Evolutionary conservation across 2,888 invertebrate genomes (phyloP).

Genomic region (Idaea aversata): DNA sequence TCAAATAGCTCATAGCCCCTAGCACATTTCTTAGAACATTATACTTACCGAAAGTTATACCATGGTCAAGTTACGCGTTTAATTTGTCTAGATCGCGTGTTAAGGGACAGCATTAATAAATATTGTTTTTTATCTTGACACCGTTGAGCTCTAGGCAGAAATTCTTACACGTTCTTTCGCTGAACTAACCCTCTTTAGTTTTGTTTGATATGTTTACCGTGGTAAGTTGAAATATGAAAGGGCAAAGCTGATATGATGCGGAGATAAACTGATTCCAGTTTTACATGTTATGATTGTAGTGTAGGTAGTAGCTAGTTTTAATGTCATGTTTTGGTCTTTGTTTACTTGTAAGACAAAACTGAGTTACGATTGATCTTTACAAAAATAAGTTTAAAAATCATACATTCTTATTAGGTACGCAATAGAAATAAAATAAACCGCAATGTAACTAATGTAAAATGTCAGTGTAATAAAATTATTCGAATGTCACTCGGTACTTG

Average conservation of each 20-base stretch:
- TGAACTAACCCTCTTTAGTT: conserved; percentile 60
- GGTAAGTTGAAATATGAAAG: conserved; percentile 38
- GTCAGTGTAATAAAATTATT: background rate
- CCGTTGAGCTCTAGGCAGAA: conserved; percentile 64
- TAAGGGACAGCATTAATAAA: conserved; percentile 66
- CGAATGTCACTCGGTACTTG: no score
- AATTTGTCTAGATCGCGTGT: conserved; percentile 78
- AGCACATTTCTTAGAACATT: conserved; percentile 49
- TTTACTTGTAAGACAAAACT: no score
- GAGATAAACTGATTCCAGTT: conserved; percentile 21
- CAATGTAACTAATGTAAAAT: background rate
- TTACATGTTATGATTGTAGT: background rate
- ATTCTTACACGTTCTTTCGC: conserved; percentile 74
- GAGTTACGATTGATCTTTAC: no score
- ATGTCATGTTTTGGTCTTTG: background rate
- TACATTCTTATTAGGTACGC: background rate
- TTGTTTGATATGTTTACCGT: conserved; percentile 38
- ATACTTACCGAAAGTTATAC: conserved; percentile 50
- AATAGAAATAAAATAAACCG: background rate
- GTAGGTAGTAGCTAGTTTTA: conserved; percentile 7
- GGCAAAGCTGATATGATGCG: conserved; percentile 31
- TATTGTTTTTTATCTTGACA: conserved; percentile 74
- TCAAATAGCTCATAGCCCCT: conserved; percentile 34
- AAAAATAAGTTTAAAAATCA: no score
- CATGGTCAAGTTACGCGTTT: conserved; percentile 72